phyloP scores from a whole-genome alignment of 2,113 vertebrate species.

The Jacana jacana region DNA sequence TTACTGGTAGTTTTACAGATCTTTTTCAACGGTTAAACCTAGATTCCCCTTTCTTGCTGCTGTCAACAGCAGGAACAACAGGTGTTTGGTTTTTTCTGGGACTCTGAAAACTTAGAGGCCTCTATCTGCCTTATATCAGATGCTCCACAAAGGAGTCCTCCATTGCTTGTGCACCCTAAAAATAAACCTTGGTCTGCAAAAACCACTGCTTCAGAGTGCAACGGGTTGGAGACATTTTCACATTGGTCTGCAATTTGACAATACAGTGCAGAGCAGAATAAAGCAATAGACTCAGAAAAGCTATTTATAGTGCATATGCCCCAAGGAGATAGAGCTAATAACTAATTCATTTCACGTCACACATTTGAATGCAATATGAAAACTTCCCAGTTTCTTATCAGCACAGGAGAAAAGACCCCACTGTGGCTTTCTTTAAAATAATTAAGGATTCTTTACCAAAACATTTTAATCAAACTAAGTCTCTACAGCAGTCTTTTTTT shows the following conservation, averaged over 20 bases:
- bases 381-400: slow-evolving; percentile 46
- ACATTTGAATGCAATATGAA: slow-evolving; percentile 30
- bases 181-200: neutral
- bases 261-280: neutral
- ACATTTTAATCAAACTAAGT: slow-evolving; percentile 48
- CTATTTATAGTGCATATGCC: slow-evolving; percentile 52
- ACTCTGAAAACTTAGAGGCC: neutral
- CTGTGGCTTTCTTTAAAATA: slow-evolving; percentile 43
- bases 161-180: neutral
- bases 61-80: neutral
- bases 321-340: slow-evolving; percentile 18
- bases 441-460: slow-evolving; percentile 53
- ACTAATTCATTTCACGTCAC: slow-evolving; percentile 48
- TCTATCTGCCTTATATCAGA: too few relatives aligned
- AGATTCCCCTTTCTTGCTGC: neutral
- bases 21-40: neutral
- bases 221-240: neutral
- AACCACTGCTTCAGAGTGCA: neutral
- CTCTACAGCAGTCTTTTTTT: neutral
- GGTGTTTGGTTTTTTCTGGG: neutral
- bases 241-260: neutral
- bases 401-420: neutral
- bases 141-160: neutral
- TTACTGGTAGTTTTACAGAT: neutral
- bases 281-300: slow-evolving; percentile 30